Evolutionary conservation across 35 echinoderm and acorn worm genomes (phyloP).

Genomic region (Apostichopus japonicus): DNA sequence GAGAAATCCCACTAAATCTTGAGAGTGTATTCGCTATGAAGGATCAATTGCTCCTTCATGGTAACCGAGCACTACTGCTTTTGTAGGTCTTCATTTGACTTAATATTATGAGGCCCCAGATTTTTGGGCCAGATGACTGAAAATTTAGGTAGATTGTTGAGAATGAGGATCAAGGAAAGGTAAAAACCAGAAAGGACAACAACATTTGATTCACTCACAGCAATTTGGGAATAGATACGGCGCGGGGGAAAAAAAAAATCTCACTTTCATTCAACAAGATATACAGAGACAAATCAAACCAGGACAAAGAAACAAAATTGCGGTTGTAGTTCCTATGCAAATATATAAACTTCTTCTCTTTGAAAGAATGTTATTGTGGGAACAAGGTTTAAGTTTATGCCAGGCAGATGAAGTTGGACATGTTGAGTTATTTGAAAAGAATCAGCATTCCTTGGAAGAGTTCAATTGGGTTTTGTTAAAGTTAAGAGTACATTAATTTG

Average conservation of each 20-base stretch:
- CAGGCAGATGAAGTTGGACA: too few relatives aligned
- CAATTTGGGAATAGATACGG: not conserved
- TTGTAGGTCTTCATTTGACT: not conserved
- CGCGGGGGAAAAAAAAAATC: not conserved
- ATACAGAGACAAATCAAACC: too few relatives aligned
- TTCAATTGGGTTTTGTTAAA: too few relatives aligned
- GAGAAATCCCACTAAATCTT: not conserved
- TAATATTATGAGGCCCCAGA: not conserved
- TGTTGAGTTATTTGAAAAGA: too few relatives aligned
- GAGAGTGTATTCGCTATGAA: not conserved
- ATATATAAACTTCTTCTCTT: too few relatives aligned
- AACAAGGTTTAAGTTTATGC: too few relatives aligned
- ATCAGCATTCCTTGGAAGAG: too few relatives aligned
- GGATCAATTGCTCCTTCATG: not conserved
- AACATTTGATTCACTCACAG: not conserved
- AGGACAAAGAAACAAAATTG: too few relatives aligned
- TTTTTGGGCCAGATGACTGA: conserved; percentile 13
- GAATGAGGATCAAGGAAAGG: not conserved
- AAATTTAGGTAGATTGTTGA: conserved; percentile 20
- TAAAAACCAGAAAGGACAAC: not conserved
- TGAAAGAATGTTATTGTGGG: too few relatives aligned
- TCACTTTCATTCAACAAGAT: too few relatives aligned
- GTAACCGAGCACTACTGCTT: not conserved
- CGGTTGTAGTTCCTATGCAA: too few relatives aligned
- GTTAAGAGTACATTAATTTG: too few relatives aligned